These are phyloP conservation scores for Harpegnathos saltator DNA, from an alignment of 1,140 invertebrate genomes.

Conservation along the genomic window DNA sequence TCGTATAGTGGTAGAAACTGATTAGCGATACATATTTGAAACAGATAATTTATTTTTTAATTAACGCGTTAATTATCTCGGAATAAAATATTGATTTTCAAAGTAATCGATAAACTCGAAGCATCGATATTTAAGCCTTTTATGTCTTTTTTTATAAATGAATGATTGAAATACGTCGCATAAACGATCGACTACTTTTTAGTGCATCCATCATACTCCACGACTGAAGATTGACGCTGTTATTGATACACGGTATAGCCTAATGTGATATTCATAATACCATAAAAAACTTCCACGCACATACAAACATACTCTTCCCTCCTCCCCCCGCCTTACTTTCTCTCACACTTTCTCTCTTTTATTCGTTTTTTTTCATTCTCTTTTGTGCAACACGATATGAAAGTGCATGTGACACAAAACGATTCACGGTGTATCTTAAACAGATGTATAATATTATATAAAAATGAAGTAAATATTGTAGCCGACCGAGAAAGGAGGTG, in stretches of 20 bases:
- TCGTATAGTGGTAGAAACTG: not conserved
- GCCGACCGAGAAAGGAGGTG: constrained; percentile 21
- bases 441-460: constrained; percentile 63
- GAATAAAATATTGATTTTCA: constrained; percentile 25
- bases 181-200: constrained; percentile 49
- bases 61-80: constrained; percentile 21
- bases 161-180: constrained; percentile 23
- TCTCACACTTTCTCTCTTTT: constrained; percentile 16
- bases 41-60: constrained; percentile 5
- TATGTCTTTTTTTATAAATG: constrained; percentile 14
- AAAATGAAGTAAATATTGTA: constrained; percentile 62
- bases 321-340: constrained; percentile 11
- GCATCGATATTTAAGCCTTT: not conserved
- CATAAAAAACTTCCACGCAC: constrained; percentile 55
- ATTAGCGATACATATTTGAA: constrained; percentile 8
- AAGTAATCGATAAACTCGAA: constrained; percentile 15
- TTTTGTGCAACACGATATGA: constrained; percentile 50
- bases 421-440: constrained; percentile 55
- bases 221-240: constrained; percentile 58
- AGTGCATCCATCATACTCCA: constrained; percentile 32
- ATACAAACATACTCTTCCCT: not conserved
- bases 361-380: too few species aligned
- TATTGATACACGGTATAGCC: constrained; percentile 46
- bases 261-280: constrained; percentile 70
- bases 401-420: constrained; percentile 41